Evolutionary conservation across 2,888 invertebrate species (phyloP).

Genomic region (Hypena proboscidalis): DNA sequence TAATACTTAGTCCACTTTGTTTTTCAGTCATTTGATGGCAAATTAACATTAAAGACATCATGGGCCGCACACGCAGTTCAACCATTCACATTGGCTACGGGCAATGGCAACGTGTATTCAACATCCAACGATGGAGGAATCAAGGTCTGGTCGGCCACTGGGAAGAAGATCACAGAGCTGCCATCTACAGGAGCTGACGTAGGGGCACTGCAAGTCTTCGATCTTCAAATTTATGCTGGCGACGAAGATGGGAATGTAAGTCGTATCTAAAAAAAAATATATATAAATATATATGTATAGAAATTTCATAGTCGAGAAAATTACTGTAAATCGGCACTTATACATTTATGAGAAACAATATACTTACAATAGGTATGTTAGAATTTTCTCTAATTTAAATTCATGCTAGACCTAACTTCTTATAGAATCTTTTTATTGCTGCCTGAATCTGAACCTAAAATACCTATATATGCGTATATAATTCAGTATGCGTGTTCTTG

Average conservation of each 20-base stretch:
- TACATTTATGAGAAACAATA: no score
- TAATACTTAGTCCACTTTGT: no score
- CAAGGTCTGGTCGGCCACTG: slow-evolving; percentile 80
- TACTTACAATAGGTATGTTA: no score
- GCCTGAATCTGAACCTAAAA: no score
- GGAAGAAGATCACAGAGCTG: slow-evolving; percentile 65
- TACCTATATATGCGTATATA: no score
- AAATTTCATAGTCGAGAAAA: no score
- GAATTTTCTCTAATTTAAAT: no score
- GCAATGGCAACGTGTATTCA: slow-evolving; percentile 81
- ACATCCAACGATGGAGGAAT: slow-evolving; percentile 88
- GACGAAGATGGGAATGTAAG: slow-evolving; percentile 87
- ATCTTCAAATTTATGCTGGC: slow-evolving; percentile 83
- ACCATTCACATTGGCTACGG: slow-evolving; percentile 85
- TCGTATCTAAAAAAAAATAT: slow-evolving; percentile 16
- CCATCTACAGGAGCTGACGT: slow-evolving; percentile 72
- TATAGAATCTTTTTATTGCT: no score
- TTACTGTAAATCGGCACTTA: no score
- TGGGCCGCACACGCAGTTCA: slow-evolving; percentile 87
- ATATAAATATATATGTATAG: no score
- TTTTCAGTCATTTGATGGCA: slow-evolving; percentile 63
- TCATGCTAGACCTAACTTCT: no score
- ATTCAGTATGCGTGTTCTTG: no score
- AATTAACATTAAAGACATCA: slow-evolving; percentile 55
- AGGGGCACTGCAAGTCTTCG: slow-evolving; percentile 59